A percentile compares a stretch with the other conserved stretches of the same genome.
phyloP scores from a whole-genome alignment of 2,797 vertebrate species.

The Halcyon leucocephala region DNA sequence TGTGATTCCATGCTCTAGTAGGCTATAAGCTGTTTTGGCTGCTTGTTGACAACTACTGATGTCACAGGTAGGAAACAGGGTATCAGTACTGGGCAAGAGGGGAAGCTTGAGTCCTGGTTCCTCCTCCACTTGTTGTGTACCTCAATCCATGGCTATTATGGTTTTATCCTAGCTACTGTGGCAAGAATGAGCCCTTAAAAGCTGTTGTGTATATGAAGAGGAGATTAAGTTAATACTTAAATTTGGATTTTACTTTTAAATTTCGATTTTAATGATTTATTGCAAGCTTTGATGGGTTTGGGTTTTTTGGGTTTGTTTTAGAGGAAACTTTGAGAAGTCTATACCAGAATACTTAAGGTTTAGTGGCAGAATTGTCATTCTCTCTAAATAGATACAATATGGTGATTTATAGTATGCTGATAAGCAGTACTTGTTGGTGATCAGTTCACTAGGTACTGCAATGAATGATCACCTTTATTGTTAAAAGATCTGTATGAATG shows the following conservation, averaged over 20 bases:
- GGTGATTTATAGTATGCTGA: not conserved
- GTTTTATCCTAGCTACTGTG: not conserved
- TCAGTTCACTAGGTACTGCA: not conserved
- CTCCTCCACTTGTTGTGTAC: fast-evolving
- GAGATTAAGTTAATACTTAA: not conserved
- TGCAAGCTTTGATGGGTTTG: not conserved
- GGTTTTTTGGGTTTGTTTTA: fast-evolving
- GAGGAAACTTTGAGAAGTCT: not conserved
- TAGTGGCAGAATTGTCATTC: not conserved
- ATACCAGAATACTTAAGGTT: not conserved
- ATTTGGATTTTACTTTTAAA: not conserved
- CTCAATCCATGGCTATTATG: not conserved
- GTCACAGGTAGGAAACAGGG: not conserved
- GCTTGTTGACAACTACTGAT: not conserved
- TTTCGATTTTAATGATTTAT: not conserved
- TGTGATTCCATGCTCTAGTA: not conserved
- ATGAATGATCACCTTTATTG: not conserved
- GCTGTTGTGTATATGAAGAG: not conserved
- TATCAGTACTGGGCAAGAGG: not conserved
- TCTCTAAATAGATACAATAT: not conserved
- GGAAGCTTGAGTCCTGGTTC: not conserved
- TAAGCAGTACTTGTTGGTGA: not conserved
- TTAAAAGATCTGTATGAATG: not conserved
- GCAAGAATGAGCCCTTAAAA: not conserved
- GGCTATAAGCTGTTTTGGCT: not conserved